Percentiles rank a stretch among this genome's conserved stretches.
These are phyloP conservation scores for Noctua fimbriata DNA, from an alignment of 2,888 invertebrate species.

Conservation along the genomic window DNA sequence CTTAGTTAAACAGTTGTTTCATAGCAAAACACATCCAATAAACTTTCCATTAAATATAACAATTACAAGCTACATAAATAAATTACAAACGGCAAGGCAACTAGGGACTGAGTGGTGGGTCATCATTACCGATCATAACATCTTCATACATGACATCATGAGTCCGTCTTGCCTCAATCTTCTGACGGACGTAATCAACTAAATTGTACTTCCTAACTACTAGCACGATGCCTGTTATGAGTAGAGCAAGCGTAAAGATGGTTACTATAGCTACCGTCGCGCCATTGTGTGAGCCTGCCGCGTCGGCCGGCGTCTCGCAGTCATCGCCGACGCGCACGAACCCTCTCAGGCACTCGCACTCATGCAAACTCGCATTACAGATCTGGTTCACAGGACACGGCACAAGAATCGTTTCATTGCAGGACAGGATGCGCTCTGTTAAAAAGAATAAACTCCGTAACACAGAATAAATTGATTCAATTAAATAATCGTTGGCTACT, in stretches of 20 bases:
- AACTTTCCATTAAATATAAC: constrained; percentile 52
- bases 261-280: constrained; percentile 81
- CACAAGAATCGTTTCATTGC: constrained; percentile 78
- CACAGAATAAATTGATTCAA: constrained; percentile 87
- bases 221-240: constrained; percentile 82
- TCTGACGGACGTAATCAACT: constrained; percentile 83
- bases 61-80: constrained; percentile 68
- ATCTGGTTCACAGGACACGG: constrained; percentile 79
- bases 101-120: constrained; percentile 87
- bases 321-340: constrained; percentile 76
- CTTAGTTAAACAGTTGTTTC: constrained; percentile 17
- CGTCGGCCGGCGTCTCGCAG: constrained; percentile 71
- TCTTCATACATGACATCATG: constrained; percentile 88
- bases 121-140: constrained; percentile 90
- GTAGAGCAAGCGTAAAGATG: constrained; percentile 83
- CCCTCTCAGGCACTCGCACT: constrained; percentile 80
- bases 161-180: constrained; percentile 82
- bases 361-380: constrained; percentile 75
- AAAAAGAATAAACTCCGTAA: constrained; percentile 86
- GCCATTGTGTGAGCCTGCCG: constrained; percentile 69
- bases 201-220: constrained; percentile 87
- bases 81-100: constrained; percentile 64
- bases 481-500: constrained; percentile 86
- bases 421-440: constrained; percentile 89
- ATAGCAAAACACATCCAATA: constrained; percentile 57